Base-by-base conservation (phyloP, 2,797 vertebrate genomes). In the Rhyacichthys aspro region DNA sequence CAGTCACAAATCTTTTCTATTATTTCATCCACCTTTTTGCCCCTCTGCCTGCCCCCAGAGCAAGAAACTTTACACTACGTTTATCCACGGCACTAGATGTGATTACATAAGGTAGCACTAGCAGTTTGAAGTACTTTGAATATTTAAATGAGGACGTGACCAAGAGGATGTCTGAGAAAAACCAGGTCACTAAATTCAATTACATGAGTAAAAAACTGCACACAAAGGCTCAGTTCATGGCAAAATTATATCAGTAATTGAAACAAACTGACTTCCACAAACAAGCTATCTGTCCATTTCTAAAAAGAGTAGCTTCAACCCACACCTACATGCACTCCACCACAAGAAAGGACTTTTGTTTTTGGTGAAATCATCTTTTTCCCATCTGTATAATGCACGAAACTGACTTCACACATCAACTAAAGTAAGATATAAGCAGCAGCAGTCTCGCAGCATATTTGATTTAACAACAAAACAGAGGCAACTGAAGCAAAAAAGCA, bases 141-240 rank as follows among this genome's bases (percentile, higher is more conserved):
- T 84, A 76, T 75, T 80, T 16, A 88, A 85, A 85, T 79, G 66
- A 76, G 64, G 52, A 77, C 46, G 62, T 47, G 59, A 42, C 11
- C 39, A 68, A 72, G 42, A 2, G 61, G 67, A 69, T 57, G 78
- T 72, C 50, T 57, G 19, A 56, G 44, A 14, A 46, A 67, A 86
- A 76, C 55, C 53, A 69, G 68, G 74, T 33, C 76, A 76, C 18
- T 0, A 23, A 76, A 82, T 74, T 65, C 12, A 79, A 80, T 82
- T 67, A 77, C 49, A 67, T 9, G 37, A 60, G 66, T 66, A 19
- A 12, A 34, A 55, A 39, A 65, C 55, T 37, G 60, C 41, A 49
- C 45, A 81, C 64, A 78, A 67, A 0, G 50, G 65, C 61, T 64
- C 62, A 41, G 74, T 48, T 81, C 64, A 85, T 19, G 66, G 49